Percentiles rank a stretch among this genome's conserved stretches.
phyloP scores from a whole-genome alignment of 2,888 invertebrate species.

The Troides aeacus region DNA sequence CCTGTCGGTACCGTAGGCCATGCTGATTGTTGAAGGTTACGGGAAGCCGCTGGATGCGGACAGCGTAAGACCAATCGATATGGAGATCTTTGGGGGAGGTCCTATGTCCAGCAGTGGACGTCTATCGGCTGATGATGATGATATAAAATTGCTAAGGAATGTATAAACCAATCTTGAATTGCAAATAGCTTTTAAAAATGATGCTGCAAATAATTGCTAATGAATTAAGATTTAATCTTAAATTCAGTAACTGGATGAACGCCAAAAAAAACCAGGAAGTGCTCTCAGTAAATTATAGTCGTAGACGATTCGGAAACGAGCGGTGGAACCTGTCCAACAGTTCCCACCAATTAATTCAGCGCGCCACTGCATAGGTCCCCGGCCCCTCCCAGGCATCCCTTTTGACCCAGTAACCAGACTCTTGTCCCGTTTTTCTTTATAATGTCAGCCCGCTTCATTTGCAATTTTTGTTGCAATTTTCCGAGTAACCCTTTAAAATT shows the following conservation, averaged over 20 bases:
- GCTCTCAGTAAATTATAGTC: constrained; percentile 1
- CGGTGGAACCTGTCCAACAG: constrained; percentile 13
- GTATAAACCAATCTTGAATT: too few relatives aligned
- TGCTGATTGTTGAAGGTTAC: too few relatives aligned
- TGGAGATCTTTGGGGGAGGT: too few relatives aligned
- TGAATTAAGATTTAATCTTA: constrained; percentile 3
- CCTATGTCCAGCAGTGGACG: too few relatives aligned
- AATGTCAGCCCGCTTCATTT: neutral
- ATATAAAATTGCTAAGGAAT: too few relatives aligned
- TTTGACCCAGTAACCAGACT: constrained; percentile 16
- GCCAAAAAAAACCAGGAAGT: neutral
- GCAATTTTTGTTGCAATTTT: constrained; percentile 10
- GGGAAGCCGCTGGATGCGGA: too few relatives aligned
- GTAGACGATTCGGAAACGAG: neutral
- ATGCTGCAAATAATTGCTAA: constrained; percentile 7
- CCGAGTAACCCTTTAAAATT: neutral
- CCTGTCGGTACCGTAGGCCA: too few relatives aligned
- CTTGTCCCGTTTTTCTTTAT: constrained; percentile 9
- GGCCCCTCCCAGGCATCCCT: constrained; percentile 1
- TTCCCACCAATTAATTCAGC: constrained; percentile 10
- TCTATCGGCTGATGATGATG: too few relatives aligned
- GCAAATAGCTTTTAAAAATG: too few relatives aligned
- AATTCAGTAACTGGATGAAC: constrained; percentile 4
- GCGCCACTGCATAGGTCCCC: neutral
- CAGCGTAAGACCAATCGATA: too few relatives aligned